phyloP scores from a whole-genome alignment of 1,140 invertebrate genomes.

The Drosophila subobscura region DNA sequence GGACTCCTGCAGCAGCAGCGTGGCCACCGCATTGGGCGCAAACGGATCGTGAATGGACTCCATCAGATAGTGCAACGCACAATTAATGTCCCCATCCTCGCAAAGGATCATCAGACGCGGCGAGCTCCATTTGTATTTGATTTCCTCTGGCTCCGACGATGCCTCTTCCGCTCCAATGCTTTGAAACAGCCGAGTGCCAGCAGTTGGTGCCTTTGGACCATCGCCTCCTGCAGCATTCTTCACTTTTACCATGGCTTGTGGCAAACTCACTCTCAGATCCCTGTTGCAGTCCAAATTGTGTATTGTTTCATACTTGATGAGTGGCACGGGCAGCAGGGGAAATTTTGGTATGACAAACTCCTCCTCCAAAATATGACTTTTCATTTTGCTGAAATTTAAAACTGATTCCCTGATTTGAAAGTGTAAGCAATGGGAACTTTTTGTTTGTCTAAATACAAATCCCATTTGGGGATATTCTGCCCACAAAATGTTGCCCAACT shows the following conservation, averaged over 20 bases:
- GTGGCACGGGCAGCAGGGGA: slow-evolving; percentile 3
- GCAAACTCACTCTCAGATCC: slow-evolving; percentile 14
- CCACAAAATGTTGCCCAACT: slow-evolving; percentile 11
- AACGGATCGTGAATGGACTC: slow-evolving; percentile 65
- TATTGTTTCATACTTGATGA: slow-evolving; percentile 48
- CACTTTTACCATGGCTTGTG: not conserved
- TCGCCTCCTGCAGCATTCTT: not conserved
- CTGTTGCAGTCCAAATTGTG: slow-evolving; percentile 30
- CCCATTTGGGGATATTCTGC: slow-evolving; percentile 13
- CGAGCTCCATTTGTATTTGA: slow-evolving; percentile 35
- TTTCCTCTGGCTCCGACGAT: slow-evolving; percentile 10
- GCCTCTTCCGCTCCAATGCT: not conserved
- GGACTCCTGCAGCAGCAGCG: slow-evolving; percentile 66
- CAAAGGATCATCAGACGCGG: slow-evolving; percentile 65
- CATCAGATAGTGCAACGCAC: slow-evolving; percentile 55
- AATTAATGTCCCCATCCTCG: slow-evolving; percentile 64
- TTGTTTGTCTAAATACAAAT: too few relatives aligned
- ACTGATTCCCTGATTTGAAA: too few relatives aligned
- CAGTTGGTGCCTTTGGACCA: not conserved
- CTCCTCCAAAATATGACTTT: not conserved
- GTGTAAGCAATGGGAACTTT: too few relatives aligned
- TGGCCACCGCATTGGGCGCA: slow-evolving; percentile 45
- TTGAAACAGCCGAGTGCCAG: not conserved
- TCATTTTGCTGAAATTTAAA: too few relatives aligned
- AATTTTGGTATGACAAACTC: not conserved